Evolutionary conservation across 2,888 invertebrate genomes (phyloP), one percentile per base, ranked within the genome.

Genomic region (Chrysolina haemoptera): DNA sequence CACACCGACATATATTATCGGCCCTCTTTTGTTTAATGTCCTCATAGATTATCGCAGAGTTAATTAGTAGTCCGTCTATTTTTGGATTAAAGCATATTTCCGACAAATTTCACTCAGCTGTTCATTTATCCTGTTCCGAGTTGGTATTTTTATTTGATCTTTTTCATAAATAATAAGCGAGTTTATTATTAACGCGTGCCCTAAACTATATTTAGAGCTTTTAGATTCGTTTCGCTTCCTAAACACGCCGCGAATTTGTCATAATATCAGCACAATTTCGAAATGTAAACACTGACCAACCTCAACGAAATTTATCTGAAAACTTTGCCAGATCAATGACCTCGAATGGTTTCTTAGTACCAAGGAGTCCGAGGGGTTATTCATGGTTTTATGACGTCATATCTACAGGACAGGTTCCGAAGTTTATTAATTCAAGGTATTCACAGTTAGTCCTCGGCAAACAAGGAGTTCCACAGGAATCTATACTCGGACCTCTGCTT

Each of bases 11-110:
- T 59, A n/a, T 59, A 27, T 59, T n/a, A 59, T 35, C 59, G 59
- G 59, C 27, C 14, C 27, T 27, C 59, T 67, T 65, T 67, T 53
- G 53, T 53, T n/a, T 40, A 67, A 53, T 53, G 53, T 53, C 22
- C 53, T 53, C 68, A 63, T 75, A 77, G 71, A 74, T 74, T 68
- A 71, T 78, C 72, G 71, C 75, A 68, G 78, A 76, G 81, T 79
- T 80, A 82, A 82, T 82, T 81, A 81, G 77, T 76, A 71, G 70
- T 70, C 50, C 70, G 62, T 79, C 80, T 82, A 81, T 81, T 80
- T 82, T 82, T 81, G 81, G 79, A 78, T 82, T 77, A 82, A 82
- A 82, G 82, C 81, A 79, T 79, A 80, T 76, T 78, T 73, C 79
- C 80, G 81, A 76, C 78, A 74, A 79, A 78, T 80, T 77, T 82